Conservation (phyloP, 2,888 invertebrate species). For the Epinotia ramella region DNA sequence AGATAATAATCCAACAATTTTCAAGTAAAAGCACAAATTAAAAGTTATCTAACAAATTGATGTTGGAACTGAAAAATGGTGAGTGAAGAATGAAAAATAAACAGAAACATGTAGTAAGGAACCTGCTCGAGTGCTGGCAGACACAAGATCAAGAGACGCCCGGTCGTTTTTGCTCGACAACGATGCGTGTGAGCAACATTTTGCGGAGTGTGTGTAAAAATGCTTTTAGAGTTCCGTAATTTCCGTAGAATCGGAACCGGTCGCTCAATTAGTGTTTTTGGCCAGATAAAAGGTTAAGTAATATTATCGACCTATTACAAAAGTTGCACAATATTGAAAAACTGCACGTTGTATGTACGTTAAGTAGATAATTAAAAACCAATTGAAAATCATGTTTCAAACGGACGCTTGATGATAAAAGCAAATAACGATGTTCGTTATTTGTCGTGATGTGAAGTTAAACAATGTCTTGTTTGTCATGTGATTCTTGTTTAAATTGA, state of each 20-base stretch:
- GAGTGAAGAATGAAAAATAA: slow-evolving; percentile 46
- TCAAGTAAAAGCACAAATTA: not conserved
- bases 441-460: slow-evolving; percentile 21
- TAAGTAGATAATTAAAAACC: slow-evolving; percentile 10
- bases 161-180: slow-evolving; percentile 66
- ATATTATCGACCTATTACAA: not conserved
- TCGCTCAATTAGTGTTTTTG: slow-evolving; percentile 10
- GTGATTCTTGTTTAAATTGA: slow-evolving; percentile 36
- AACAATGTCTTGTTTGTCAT: slow-evolving; percentile 32
- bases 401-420: slow-evolving; percentile 5
- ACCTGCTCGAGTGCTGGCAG: slow-evolving; percentile 55
- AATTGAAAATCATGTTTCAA: slow-evolving; percentile 21
- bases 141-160: slow-evolving; percentile 61
- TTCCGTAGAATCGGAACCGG: slow-evolving; percentile 10
- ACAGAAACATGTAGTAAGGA: slow-evolving; percentile 50
- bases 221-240: slow-evolving; percentile 42
- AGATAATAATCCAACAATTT: not conserved
- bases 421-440: slow-evolving; percentile 24
- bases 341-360: not conserved
- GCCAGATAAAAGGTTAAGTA: not conserved
- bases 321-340: slow-evolving; percentile 25
- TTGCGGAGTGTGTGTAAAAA: slow-evolving; percentile 67
- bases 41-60: slow-evolving; percentile 10
- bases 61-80: slow-evolving; percentile 31
- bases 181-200: slow-evolving; percentile 78